A percentile compares a stretch with the other conserved stretches of the same genome.
Evolutionary conservation across 2,888 invertebrate species (phyloP).

Genomic region (Philereme vetulata): DNA sequence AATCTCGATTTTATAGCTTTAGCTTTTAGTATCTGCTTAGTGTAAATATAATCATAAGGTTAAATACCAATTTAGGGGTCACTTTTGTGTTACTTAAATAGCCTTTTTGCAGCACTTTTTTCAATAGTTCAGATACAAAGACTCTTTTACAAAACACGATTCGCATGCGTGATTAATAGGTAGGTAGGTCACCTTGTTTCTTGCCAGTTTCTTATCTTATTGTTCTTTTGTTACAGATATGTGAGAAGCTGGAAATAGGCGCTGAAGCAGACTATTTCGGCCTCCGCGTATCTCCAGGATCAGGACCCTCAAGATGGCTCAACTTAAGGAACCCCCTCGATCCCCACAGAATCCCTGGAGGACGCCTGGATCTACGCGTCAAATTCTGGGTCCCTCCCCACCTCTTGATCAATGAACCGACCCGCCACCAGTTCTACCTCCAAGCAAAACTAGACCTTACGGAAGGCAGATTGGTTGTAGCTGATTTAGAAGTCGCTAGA

Average conservation of each 20-base stretch:
- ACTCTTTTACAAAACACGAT: background rate
- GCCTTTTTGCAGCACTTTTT: conserved; percentile 2
- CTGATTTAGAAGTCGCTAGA: conserved; percentile 87
- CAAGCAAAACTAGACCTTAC: conserved; percentile 91
- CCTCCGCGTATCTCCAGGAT: conserved; percentile 84
- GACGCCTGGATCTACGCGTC: conserved; percentile 88
- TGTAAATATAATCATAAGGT: conserved; percentile 4
- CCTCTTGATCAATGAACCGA: conserved; percentile 92
- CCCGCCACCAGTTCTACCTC: conserved; percentile 93
- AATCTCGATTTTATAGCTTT: conserved; percentile 16
- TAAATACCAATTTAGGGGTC: conserved; percentile 9
- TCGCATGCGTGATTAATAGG: too few relatives aligned
- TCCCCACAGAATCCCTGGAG: conserved; percentile 87
- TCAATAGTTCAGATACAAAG: too few relatives aligned
- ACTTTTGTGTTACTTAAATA: background rate
- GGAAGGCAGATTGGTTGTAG: conserved; percentile 88
- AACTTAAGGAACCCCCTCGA: conserved; percentile 93
- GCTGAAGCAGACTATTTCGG: conserved; percentile 96
- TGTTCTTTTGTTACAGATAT: conserved; percentile 86
- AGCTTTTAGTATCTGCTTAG: background rate
- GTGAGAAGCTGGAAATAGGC: conserved; percentile 91
- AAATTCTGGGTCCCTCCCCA: conserved; percentile 97
- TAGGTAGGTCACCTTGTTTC: too few relatives aligned
- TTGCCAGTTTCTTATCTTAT: background rate
- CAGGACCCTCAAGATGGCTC: conserved; percentile 92